Evolutionary conservation across 2,113 vertebrate genomes (phyloP), one percentile per base, ranked within the genome.

Genomic region (Panthera leo): DNA sequence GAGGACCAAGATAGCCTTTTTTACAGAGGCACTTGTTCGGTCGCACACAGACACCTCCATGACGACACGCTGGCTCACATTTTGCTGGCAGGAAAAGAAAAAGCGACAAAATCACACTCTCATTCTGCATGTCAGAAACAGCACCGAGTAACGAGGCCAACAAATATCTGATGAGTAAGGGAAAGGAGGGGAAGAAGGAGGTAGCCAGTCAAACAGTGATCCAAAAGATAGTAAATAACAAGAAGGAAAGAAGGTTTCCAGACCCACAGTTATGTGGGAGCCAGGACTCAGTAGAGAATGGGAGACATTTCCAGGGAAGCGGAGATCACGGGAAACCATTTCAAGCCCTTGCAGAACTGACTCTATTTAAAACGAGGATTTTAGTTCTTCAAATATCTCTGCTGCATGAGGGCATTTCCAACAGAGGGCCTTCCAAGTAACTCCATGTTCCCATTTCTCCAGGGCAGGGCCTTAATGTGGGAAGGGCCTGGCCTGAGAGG

Each of bases 1-100:
- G 99, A 91, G 97, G 97, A 89, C 99, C 99, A 0, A 99, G 98
- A 94, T 99, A 99, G 67, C 99, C 98, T 99, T 99, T 99, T 98
- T 99, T 99, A 97, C 99, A 99, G 94, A 99, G 99, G 98, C 99
- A 99, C 98, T 99, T 99, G 98, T 99, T 99, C 16, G 99, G 99
- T 98, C 99, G 99, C 94, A 99, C 98, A 70, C 99, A 99, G 97
- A 99, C 99, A 13, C 99, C 99, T 90, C 99, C 99, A 0, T 99
- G 99, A 94, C 99, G 99, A 98, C 99, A 99, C 0, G 98, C 98
- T 67, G 99, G 99, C 78, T 99, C 99, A 97, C 99, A 99, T 98
- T 99, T 99, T 91, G 99, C 99, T 99, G 98, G 63, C 97, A 76
- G 89, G 95, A 0, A 2, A 86, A 80, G 85, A 90, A 80, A 63